Conservation (phyloP, 2,113 vertebrate species). For the Nycticryphes semicollaris region DNA sequence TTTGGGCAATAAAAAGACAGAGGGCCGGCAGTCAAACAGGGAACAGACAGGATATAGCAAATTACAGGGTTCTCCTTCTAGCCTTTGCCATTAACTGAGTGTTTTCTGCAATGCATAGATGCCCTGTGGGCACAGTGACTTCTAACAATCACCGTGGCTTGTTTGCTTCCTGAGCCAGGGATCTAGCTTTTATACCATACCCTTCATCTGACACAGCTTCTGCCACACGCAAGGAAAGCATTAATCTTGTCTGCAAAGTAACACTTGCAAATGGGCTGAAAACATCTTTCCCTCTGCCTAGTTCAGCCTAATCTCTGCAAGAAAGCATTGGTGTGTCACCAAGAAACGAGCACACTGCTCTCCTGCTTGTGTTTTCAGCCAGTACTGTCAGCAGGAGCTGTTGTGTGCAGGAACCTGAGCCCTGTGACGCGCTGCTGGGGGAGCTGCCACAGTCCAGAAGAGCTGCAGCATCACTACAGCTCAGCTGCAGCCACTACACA, state of each 20-base stretch:
- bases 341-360: background rate
- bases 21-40: conserved; percentile 51
- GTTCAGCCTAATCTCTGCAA: background rate
- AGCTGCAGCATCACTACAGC: background rate
- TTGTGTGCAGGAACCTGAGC: background rate
- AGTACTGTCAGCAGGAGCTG: background rate
- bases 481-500: background rate
- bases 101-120: conserved; percentile 39
- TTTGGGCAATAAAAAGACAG: conserved; percentile 66
- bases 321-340: background rate
- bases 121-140: conserved; percentile 50
- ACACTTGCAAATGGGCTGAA: background rate
- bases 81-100: conserved; percentile 31
- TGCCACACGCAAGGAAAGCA: background rate
- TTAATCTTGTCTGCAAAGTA: background rate
- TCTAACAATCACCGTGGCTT: conserved; percentile 35
- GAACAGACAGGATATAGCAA: conserved; percentile 61
- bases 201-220: background rate
- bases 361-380: background rate
- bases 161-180: conserved; percentile 53
- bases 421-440: background rate
- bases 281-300: background rate
- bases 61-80: conserved; percentile 35
- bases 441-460: background rate
- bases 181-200: conserved; percentile 13